Base-by-base conservation (phyloP, 1,140 invertebrate species). In the Anthonomus grandis region DNA sequence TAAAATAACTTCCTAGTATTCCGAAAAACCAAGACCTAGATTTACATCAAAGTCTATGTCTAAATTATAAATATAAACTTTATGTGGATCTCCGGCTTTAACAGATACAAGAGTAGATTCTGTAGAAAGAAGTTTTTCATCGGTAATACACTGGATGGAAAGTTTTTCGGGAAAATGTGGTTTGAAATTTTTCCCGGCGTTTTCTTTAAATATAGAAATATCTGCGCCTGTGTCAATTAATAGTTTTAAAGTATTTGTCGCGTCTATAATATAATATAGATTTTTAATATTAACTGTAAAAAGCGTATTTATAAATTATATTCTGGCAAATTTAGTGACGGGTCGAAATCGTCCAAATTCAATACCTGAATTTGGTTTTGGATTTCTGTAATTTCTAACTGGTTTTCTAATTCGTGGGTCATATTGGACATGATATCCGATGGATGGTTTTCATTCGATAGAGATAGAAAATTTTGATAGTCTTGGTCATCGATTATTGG, bases 151-250 rank as follows among this genome's bases (percentile, higher is more conserved):
- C 34, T 27, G 45, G 8, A 49, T 49, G 12, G 37, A 19, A 17
- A 49, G 2, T 5, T 57, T 48, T 49, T 48, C 54, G 9, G 37
- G 55, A 6, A 34, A 47, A 2, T 39, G 22, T 9, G 34, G 2
- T 12, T 13, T n/a, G 46, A 44, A 59, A 39, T 31, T 54, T 48
- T 48, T 44, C 1, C 31, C 48, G 17, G 34, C 41, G 27, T 52
- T 52, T 38, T 59, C 13, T 52, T 57, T 57, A 10, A 59, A 59
- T 46, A 59, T 59, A 6, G 50, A 59, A 17, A 54, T 53, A 23
- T 39, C 31, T 22, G 57, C 51, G 12, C 38, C 46, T 15, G 52
- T 44, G 25, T 60, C 47, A 0, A 55, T 55, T 45, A 60, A 23
- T 21, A 55, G 18, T 51, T 45, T 55, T 39, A 37, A 60, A 4